A percentile compares a stretch with the other conserved stretches of the same genome.
phyloP scores from a whole-genome alignment of 2,888 invertebrate genomes.

The Patella caerulea region DNA sequence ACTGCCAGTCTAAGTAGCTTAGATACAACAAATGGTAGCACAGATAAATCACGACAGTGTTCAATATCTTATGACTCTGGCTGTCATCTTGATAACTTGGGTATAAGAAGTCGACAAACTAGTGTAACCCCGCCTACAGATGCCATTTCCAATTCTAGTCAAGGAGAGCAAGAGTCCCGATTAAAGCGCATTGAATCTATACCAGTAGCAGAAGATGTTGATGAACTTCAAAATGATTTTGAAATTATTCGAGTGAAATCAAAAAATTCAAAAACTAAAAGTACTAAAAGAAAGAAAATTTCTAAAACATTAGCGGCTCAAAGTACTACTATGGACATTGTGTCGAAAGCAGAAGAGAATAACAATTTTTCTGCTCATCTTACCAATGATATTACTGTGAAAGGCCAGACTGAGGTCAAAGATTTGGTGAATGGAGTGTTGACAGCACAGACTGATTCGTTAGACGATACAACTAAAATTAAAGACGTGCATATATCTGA shows the following conservation, averaged over 20 bases:
- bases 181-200: slow-evolving; percentile 33
- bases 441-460: neutral
- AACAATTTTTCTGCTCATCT: neutral
- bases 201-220: slow-evolving; percentile 24
- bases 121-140: slow-evolving; percentile 40
- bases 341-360: neutral
- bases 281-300: slow-evolving; percentile 31
- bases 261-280: slow-evolving; percentile 33
- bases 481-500: neutral
- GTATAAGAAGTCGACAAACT: slow-evolving; percentile 28
- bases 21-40: slow-evolving; percentile 29
- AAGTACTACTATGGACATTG: neutral
- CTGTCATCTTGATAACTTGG: slow-evolving; percentile 43
- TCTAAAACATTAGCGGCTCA: neutral
- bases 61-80: slow-evolving; percentile 47
- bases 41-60: slow-evolving; percentile 17
- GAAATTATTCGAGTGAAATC: slow-evolving; percentile 51
- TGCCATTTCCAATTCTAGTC: slow-evolving; percentile 32
- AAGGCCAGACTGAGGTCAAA: neutral
- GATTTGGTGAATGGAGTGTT: neutral
- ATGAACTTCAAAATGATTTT: slow-evolving; percentile 33
- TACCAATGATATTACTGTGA: neutral
- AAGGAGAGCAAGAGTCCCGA: slow-evolving; percentile 29
- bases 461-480: neutral
- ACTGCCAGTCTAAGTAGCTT: slow-evolving; percentile 43